A percentile compares a stretch with the other conserved stretches of the same genome.
phyloP scores from a whole-genome alignment of 2,888 invertebrate species.

The Heteropelma amictum region DNA sequence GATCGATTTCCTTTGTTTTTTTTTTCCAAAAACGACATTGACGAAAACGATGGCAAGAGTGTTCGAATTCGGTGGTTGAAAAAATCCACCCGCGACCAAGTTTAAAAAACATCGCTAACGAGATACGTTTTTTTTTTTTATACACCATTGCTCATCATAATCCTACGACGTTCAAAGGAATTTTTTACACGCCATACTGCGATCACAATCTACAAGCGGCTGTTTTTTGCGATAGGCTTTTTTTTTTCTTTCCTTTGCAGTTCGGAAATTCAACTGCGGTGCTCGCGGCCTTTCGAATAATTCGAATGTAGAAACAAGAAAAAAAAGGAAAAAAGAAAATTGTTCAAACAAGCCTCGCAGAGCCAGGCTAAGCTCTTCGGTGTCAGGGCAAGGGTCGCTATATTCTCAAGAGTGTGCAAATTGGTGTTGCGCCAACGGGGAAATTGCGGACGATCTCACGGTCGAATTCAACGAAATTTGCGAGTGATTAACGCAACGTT shows the following conservation, averaged over 20 bases:
- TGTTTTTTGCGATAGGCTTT: constrained; percentile 44
- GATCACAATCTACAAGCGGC: constrained; percentile 51
- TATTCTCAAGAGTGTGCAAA: constrained; percentile 53
- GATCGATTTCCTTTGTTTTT: no score
- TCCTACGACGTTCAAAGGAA: not conserved
- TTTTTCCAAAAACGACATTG: no score
- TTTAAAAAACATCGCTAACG: no score
- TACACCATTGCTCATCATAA: not conserved
- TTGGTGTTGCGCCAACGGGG: constrained; percentile 50
- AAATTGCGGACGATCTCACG: constrained; percentile 53
- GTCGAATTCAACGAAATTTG: not conserved
- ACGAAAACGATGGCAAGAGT: constrained; percentile 26
- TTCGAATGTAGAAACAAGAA: no score
- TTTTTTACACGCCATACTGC: constrained; percentile 19
- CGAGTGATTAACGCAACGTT: no score
- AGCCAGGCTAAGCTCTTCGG: constrained; percentile 55
- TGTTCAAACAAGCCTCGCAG: constrained; percentile 46
- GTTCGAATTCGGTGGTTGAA: not conserved
- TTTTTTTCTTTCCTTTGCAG: not conserved
- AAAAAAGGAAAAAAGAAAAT: constrained; percentile 4
- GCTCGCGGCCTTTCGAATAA: constrained; percentile 37
- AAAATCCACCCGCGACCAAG: no score
- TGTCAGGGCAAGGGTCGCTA: constrained; percentile 38
- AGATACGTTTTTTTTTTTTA: no score
- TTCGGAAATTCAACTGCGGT: constrained; percentile 49